A percentile compares a stretch with the other conserved stretches of the same genome.
Conservation (phyloP, 2,888 invertebrate genomes). For the Charanyca ferruginea region DNA sequence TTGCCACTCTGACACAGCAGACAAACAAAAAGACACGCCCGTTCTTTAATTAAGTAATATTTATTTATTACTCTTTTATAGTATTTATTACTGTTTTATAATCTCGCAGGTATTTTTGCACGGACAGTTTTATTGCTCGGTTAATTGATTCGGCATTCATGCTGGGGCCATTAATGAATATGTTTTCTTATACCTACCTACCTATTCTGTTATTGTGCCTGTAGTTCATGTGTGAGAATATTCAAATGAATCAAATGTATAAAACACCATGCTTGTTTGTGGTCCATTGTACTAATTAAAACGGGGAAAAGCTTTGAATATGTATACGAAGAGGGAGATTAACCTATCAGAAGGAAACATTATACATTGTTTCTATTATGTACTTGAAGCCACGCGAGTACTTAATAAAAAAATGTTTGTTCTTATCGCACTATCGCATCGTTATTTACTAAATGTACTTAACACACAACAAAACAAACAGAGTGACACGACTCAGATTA, state of each 20-base stretch:
- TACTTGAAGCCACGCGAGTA: slow-evolving; percentile 11
- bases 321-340: slow-evolving; percentile 20
- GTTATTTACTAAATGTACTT: slow-evolving; percentile 57
- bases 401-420: slow-evolving; percentile 28
- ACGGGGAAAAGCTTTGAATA: slow-evolving; percentile 8
- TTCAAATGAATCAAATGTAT: slow-evolving; percentile 6
- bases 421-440: slow-evolving; percentile 53
- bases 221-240: slow-evolving; percentile 10
- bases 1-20: slow-evolving; percentile 12
- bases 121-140: slow-evolving; percentile 33
- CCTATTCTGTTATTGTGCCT: slow-evolving; percentile 7
- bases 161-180: slow-evolving; percentile 17
- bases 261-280: not conserved
- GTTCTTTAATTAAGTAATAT: slow-evolving; percentile 34
- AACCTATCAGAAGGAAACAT: slow-evolving; percentile 38
- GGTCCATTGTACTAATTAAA: slow-evolving; percentile 26
- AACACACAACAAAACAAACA: slow-evolving; percentile 56
- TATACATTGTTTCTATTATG: slow-evolving; percentile 4
- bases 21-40: slow-evolving; percentile 8
- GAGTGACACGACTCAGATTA: slow-evolving; percentile 67
- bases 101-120: slow-evolving; percentile 42
- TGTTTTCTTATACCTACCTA: slow-evolving; percentile 17
- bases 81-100: slow-evolving; percentile 38
- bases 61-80: slow-evolving; percentile 36
- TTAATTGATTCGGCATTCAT: slow-evolving; percentile 41